A percentile compares a stretch with the other conserved stretches of the same genome.
Conservation (phyloP, 2,888 invertebrate genomes). For the Acrobasis suavella region DNA sequence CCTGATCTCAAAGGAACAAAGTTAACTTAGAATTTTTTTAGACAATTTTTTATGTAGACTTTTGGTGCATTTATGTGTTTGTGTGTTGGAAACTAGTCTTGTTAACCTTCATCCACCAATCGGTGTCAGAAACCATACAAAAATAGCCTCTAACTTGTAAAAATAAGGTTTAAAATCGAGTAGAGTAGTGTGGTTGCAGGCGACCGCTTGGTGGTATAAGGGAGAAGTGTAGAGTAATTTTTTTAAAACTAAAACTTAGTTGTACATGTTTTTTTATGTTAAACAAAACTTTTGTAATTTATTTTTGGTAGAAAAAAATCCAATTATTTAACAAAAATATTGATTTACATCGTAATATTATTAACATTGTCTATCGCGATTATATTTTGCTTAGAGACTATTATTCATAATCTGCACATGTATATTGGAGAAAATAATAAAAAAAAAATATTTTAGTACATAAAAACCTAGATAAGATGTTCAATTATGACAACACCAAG, state of each 20-base stretch:
- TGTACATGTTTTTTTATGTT: background rate
- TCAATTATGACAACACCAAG: constrained; percentile 23
- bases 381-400: constrained; percentile 14
- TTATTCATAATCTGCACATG: constrained; percentile 8
- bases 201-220: too few relatives aligned
- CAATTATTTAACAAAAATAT: background rate
- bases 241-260: constrained; percentile 4
- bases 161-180: too few relatives aligned
- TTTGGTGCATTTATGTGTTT: constrained; percentile 29
- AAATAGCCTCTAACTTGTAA: too few relatives aligned
- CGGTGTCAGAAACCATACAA: too few relatives aligned
- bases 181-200: too few relatives aligned
- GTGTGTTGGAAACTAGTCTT: constrained; percentile 20
- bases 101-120: too few relatives aligned
- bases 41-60: constrained; percentile 20
- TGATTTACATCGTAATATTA: background rate
- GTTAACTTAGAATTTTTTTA: constrained; percentile 28
- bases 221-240: constrained; percentile 18
- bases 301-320: background rate
- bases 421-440: constrained; percentile 1
- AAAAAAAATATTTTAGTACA: constrained; percentile 20
- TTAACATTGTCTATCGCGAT: background rate
- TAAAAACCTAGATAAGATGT: constrained; percentile 4
- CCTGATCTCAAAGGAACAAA: constrained; percentile 66
- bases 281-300: background rate